Percentiles rank a stretch among this genome's conserved stretches.
Conservation (phyloP, 2,797 vertebrate genomes). For the Buceros bicornis region DNA sequence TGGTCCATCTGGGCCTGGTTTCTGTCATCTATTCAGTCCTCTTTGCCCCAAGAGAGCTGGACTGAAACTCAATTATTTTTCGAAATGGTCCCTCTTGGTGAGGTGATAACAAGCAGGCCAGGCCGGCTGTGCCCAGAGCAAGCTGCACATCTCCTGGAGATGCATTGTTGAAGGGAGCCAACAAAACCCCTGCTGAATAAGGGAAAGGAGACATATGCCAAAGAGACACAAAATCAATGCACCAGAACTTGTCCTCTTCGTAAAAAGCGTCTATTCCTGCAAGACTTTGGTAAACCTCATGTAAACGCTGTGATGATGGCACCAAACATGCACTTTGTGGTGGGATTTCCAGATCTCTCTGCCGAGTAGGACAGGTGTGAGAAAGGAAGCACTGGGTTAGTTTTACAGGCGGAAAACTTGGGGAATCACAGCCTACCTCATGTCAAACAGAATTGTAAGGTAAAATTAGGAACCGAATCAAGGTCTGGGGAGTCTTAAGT, state of each 20-base stretch:
- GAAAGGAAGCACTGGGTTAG: neutral
- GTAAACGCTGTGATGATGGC: neutral
- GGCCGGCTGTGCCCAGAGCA: neutral
- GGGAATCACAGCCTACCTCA: neutral
- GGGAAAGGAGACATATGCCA: neutral
- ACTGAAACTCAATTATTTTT: neutral
- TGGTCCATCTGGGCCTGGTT: neutral
- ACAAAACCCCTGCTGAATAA: neutral
- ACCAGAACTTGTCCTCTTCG: neutral
- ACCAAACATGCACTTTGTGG: rapidly evolving
- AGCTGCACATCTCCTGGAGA: neutral
- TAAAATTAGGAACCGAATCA: neutral
- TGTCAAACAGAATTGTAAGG: rapidly evolving
- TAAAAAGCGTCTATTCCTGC: neutral
- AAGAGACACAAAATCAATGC: neutral
- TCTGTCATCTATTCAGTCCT: neutral
- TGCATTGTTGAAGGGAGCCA: neutral
- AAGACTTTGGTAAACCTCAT: neutral
- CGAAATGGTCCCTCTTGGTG: neutral
- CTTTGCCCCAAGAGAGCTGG: neutral
- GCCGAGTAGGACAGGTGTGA: rapidly evolving
- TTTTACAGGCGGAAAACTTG: neutral
- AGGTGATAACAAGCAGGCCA: neutral
- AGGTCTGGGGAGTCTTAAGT: neutral
- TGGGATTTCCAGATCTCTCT: neutral